A percentile compares a stretch with the other conserved stretches of the same genome.
Evolutionary conservation across 2,797 vertebrate species (phyloP).

Genomic region (Rhabdophis nuchalis): DNA sequence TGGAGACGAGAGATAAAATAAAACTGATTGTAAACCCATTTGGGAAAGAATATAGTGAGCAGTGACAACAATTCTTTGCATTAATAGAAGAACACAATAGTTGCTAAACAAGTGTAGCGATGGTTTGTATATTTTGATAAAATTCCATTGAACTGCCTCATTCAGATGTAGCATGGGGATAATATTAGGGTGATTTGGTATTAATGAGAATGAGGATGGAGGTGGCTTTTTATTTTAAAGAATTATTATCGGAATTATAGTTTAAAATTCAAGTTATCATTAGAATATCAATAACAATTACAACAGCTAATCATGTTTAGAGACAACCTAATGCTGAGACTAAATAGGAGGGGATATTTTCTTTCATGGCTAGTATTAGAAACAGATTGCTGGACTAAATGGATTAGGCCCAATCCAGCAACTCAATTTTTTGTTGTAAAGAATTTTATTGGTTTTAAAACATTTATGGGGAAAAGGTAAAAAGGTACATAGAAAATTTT

Average conservation of each 20-base stretch:
- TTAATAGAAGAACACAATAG: neutral
- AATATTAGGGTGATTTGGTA: neutral
- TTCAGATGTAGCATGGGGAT: neutral
- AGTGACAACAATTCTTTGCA: neutral
- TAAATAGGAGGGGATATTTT: neutral
- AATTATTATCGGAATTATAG: neutral
- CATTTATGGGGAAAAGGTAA: no score
- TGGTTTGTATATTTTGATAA: neutral
- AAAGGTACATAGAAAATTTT: no score
- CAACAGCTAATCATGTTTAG: neutral
- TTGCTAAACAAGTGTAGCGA: neutral
- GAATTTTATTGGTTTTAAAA: no score
- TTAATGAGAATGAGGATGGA: neutral
- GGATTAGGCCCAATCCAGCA: neutral
- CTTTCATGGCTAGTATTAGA: neutral
- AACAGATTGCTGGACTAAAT: neutral
- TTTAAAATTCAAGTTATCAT: neutral
- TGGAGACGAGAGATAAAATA: neutral
- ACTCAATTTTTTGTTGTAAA: neutral
- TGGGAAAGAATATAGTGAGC: neutral
- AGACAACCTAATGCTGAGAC: neutral
- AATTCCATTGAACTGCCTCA: neutral
- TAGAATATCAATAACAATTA: neutral
- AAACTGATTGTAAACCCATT: neutral
- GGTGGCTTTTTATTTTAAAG: neutral